Evolutionary conservation across 1,140 invertebrate genomes (phyloP).

Genomic region (Globodera ellingtonae): DNA sequence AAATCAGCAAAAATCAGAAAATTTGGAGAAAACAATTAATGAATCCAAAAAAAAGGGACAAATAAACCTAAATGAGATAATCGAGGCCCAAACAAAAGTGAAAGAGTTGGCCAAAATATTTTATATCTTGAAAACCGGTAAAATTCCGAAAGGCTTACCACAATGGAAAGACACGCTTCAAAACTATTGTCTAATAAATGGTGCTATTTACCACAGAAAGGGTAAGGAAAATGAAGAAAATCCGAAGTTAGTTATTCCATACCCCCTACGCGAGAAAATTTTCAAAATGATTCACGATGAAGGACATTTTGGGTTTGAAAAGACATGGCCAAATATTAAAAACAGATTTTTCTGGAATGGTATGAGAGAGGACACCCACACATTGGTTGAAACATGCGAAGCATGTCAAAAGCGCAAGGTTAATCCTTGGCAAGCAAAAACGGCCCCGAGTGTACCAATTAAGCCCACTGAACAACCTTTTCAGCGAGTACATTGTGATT

Average conservation of each 20-base stretch:
- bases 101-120: background rate
- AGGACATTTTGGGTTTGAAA: conserved; percentile 1
- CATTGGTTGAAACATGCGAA: too few relatives aligned
- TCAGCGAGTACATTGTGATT: too few relatives aligned
- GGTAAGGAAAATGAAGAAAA: background rate
- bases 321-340: too few relatives aligned
- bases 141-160: background rate
- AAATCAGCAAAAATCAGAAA: too few relatives aligned
- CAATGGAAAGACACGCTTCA: background rate
- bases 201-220: background rate
- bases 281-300: background rate
- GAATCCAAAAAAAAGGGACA: background rate
- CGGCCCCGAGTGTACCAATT: too few relatives aligned
- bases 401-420: too few relatives aligned
- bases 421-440: too few relatives aligned
- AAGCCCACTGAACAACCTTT: too few relatives aligned
- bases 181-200: background rate
- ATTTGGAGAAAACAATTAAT: too few relatives aligned
- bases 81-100: background rate
- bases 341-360: too few relatives aligned
- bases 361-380: too few relatives aligned
- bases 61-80: background rate
- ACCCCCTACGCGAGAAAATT: background rate
- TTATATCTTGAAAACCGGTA: background rate
- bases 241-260: background rate